phyloP scores from a whole-genome alignment of 2,888 invertebrate species.

The Drosophila subquinaria region DNA sequence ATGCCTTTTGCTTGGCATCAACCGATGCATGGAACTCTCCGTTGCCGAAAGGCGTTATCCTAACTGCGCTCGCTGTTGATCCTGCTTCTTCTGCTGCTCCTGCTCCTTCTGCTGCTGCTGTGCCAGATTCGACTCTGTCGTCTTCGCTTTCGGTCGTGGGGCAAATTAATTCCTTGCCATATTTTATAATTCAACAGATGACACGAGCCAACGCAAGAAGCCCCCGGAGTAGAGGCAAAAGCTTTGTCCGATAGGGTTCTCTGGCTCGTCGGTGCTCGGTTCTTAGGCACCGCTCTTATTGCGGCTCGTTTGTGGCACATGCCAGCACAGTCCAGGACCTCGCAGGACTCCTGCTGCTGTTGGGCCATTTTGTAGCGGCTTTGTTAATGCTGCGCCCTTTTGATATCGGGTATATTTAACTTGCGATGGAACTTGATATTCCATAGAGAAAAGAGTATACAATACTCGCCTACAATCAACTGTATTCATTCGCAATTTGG shows the following conservation, averaged over 20 bases:
- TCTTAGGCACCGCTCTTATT: constrained; percentile 47
- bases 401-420: neutral
- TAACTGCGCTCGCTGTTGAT: constrained; percentile 45
- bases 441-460: constrained; percentile 24
- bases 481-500: constrained; percentile 11
- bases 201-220: constrained; percentile 73
- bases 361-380: constrained; percentile 26
- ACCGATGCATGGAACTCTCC: constrained; percentile 35
- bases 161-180: constrained; percentile 82
- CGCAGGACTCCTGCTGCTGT: constrained; percentile 18
- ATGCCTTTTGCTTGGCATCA: constrained; percentile 17
- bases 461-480: neutral
- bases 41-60: constrained; percentile 68
- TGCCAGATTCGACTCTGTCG: constrained; percentile 66
- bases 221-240: constrained; percentile 29
- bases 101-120: constrained; percentile 61
- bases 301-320: constrained; percentile 78
- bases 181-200: constrained; percentile 83
- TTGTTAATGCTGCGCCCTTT: constrained; percentile 9
- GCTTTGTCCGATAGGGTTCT: constrained; percentile 56
- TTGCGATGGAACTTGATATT: neutral
- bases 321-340: constrained; percentile 53
- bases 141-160: constrained; percentile 56
- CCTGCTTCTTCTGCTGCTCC: neutral
- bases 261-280: neutral